These are phyloP conservation scores for Temnothorax unifasciatus DNA, from an alignment of 2,888 invertebrate species.

Conservation along the genomic window DNA sequence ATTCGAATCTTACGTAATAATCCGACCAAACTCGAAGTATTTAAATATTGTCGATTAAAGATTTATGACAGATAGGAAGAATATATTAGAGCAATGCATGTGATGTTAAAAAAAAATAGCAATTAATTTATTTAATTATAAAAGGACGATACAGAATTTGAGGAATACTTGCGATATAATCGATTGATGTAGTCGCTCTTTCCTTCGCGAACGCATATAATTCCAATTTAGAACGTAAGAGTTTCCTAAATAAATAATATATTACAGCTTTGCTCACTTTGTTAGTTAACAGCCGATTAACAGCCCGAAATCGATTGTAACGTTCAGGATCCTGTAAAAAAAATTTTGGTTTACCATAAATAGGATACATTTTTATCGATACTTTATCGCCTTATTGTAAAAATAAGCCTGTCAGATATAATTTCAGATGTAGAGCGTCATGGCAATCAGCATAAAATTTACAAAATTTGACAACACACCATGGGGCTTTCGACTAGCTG, in stretches of 20 bases:
- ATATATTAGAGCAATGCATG: neutral
- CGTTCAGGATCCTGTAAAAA: neutral
- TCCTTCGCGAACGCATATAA: neutral
- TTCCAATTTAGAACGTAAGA: neutral
- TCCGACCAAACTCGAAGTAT: neutral
- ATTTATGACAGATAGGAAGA: no score
- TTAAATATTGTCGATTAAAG: neutral
- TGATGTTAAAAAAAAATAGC: neutral
- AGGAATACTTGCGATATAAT: neutral
- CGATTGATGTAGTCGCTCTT: neutral
- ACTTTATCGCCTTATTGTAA: neutral
- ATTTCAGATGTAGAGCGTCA: constrained; percentile 86
- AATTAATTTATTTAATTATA: neutral
- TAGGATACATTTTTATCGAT: neutral
- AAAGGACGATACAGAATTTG: neutral
- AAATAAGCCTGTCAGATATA: neutral
- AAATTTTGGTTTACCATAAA: neutral
- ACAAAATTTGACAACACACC: constrained; percentile 89
- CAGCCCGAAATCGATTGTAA: neutral
- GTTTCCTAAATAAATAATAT: neutral
- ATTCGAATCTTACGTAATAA: constrained; percentile 12
- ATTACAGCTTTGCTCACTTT: neutral
- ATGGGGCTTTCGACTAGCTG: constrained; percentile 93
- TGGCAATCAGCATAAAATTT: constrained; percentile 90
- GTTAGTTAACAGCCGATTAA: neutral